Percentiles rank a stretch among this genome's conserved stretches.
These are phyloP conservation scores for Artibeus jamaicensis DNA, from an alignment of 2,797 vertebrate species.

Conservation along the genomic window DNA sequence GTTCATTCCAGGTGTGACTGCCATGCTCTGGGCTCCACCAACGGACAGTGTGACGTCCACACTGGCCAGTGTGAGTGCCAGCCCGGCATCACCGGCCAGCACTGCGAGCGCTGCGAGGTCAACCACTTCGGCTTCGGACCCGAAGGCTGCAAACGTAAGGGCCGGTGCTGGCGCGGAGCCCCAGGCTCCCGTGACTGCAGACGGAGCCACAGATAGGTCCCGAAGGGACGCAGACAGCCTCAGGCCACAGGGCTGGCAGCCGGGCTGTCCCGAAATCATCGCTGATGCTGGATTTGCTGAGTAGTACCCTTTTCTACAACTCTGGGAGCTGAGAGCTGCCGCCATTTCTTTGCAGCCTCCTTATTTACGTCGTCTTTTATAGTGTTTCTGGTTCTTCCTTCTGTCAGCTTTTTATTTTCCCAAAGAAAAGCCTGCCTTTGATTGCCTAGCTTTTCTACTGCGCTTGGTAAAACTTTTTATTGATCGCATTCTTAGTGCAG, in stretches of 20 bases:
- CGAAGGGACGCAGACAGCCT: not conserved
- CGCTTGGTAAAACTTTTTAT: not conserved
- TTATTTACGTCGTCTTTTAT: not conserved
- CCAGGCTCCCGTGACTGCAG: not conserved
- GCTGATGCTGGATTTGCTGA: not conserved
- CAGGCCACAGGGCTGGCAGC: not conserved
- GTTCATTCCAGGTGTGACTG: conserved; percentile 89
- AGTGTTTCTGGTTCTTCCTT: not conserved
- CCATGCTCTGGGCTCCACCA: conserved; percentile 92
- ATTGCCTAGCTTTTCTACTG: accelerated
- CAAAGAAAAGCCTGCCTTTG: not conserved
- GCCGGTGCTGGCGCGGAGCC: not conserved
- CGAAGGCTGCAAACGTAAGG: conserved; percentile 97
- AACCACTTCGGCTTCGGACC: conserved; percentile 95
- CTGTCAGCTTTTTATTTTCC: not conserved
- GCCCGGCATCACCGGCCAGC: conserved; percentile 90
- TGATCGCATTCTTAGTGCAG: not conserved
- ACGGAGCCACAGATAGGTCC: not conserved
- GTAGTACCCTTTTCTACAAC: not conserved
- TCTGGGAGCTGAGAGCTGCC: not conserved
- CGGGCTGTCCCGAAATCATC: not conserved
- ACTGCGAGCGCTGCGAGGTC: conserved; percentile 90
- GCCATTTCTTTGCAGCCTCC: not conserved
- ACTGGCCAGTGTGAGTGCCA: conserved; percentile 97
- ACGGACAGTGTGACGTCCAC: conserved; percentile 92